Conservation (phyloP, 2,797 vertebrate species). For the Coccyzus lansbergi region DNA sequence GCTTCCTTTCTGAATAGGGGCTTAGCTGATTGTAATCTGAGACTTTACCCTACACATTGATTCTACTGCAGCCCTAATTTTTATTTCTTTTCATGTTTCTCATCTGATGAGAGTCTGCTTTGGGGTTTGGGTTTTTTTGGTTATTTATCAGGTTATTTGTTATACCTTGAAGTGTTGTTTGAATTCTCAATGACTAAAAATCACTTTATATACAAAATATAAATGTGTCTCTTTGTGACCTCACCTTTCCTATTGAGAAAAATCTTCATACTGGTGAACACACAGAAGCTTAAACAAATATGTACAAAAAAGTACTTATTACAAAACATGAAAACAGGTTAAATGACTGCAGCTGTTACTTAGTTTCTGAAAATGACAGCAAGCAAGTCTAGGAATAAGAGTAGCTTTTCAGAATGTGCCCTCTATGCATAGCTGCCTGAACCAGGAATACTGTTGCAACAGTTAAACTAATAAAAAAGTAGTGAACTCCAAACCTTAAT, state of each 20-base stretch:
- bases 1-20: not conserved
- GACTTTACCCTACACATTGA: not conserved
- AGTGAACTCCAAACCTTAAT: slow-evolving; percentile 72
- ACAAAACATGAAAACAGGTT: not conserved
- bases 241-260: not conserved
- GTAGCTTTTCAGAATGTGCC: not conserved
- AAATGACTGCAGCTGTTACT: not conserved
- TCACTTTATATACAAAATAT: not conserved
- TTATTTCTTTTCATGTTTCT: not conserved
- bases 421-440: not conserved
- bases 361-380: not conserved
- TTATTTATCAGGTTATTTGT: not conserved
- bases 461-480: not conserved
- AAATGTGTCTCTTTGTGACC: not conserved
- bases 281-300: not conserved
- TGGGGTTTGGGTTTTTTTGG: not conserved
- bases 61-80: not conserved
- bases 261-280: not conserved
- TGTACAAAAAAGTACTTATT: not conserved
- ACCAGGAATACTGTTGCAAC: not conserved
- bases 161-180: not conserved
- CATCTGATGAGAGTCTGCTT: not conserved
- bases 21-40: not conserved
- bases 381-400: not conserved
- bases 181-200: not conserved